These are phyloP conservation scores for Delia radicum DNA, from an alignment of 1,140 invertebrate species.

Conservation along the genomic window DNA sequence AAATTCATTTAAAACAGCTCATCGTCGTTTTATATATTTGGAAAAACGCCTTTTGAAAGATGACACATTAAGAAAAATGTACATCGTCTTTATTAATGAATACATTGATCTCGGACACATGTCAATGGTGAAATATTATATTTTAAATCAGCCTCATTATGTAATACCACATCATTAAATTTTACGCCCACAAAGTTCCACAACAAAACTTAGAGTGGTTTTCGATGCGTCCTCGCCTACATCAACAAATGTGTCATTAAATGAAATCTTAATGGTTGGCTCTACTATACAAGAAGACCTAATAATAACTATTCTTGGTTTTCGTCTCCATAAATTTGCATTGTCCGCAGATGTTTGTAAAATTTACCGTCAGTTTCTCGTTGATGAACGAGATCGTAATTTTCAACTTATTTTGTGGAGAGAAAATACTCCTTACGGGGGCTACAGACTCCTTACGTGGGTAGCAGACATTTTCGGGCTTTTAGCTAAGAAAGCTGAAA, in stretches of 20 bases:
- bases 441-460: constrained; percentile 8
- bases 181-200: constrained; percentile 37
- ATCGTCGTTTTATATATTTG: not conserved
- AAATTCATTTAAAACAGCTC: not conserved
- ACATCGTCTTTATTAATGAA: constrained; percentile 24
- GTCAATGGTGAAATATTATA: constrained; percentile 27
- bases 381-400: not conserved
- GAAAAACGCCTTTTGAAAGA: not conserved
- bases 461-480: not conserved
- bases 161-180: constrained; percentile 46
- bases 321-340: constrained; percentile 36
- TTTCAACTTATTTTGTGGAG: not conserved
- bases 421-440: not conserved
- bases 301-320: constrained; percentile 22
- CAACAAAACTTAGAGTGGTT: constrained; percentile 41
- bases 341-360: constrained; percentile 31
- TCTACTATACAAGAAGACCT: constrained; percentile 40
- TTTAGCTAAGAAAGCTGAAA: not conserved
- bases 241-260: constrained; percentile 35
- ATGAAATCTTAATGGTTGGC: constrained; percentile 46
- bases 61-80: not conserved
- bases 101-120: constrained; percentile 28
- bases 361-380: not conserved
- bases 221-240: constrained; percentile 38
- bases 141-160: constrained; percentile 29